Conservation (phyloP, 2,113 vertebrate species). For the Pollachius pollachius region DNA sequence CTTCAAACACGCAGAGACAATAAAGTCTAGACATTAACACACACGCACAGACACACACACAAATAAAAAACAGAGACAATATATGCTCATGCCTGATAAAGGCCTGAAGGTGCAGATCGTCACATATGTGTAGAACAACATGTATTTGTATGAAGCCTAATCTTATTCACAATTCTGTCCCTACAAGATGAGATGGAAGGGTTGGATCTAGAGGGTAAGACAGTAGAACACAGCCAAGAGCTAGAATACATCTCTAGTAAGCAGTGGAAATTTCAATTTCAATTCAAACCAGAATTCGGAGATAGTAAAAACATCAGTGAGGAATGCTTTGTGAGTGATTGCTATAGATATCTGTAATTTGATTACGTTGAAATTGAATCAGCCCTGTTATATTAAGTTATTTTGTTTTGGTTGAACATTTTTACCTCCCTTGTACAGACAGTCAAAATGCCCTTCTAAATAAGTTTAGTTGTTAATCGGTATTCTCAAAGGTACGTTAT, state of each 20-base stretch:
- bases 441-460: too few species aligned
- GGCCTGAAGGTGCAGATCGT: neutral
- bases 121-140: slow-evolving; percentile 6
- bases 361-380: slow-evolving; percentile 48
- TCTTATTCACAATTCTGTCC: slow-evolving; percentile 54
- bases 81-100: neutral
- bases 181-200: slow-evolving; percentile 75
- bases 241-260: slow-evolving; percentile 18
- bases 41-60: neutral
- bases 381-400: slow-evolving; percentile 15
- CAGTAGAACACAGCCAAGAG: slow-evolving; percentile 31
- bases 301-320: too few species aligned
- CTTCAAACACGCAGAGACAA: neutral
- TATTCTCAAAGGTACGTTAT: too few species aligned
- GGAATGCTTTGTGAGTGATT: neutral
- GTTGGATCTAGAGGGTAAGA: slow-evolving; percentile 77
- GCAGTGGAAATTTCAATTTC: neutral
- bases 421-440: neutral
- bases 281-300: neutral
- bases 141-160: slow-evolving; percentile 32
- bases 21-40: neutral
- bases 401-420: slow-evolving; percentile 42
- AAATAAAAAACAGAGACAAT: too few species aligned
- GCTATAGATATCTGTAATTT: slow-evolving; percentile 11
- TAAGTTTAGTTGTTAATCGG: too few species aligned